A percentile compares a stretch with the other conserved stretches of the same genome.
These are phyloP conservation scores for Armadillidium nasatum DNA, from an alignment of 1,140 invertebrate species.

Conservation along the genomic window DNA sequence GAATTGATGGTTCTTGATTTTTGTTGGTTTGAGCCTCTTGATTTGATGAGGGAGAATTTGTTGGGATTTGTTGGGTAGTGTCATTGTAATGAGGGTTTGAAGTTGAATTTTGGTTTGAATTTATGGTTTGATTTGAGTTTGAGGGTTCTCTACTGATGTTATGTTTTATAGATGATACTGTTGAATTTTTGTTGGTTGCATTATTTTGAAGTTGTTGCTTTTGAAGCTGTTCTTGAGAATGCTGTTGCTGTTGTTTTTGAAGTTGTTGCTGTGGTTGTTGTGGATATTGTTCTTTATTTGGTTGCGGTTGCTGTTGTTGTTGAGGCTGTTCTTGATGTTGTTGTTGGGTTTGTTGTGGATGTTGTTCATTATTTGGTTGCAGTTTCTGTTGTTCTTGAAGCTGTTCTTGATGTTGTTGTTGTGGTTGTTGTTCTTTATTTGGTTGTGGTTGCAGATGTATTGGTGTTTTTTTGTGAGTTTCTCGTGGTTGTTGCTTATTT, in stretches of 20 bases:
- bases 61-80: too few relatives aligned
- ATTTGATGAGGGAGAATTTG: too few relatives aligned
- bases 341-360: background rate
- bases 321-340: background rate
- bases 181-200: too few relatives aligned
- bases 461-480: constrained; percentile 50
- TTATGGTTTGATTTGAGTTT: too few relatives aligned
- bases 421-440: too few relatives aligned
- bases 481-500: background rate
- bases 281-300: background rate
- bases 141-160: constrained; percentile 48
- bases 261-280: background rate
- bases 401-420: background rate
- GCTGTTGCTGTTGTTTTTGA: too few relatives aligned
- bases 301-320: background rate
- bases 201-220: too few relatives aligned
- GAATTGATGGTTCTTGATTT: too few relatives aligned
- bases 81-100: too few relatives aligned
- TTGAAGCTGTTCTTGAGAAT: background rate
- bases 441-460: constrained; percentile 55
- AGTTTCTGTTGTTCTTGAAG: background rate
- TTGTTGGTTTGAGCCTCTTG: too few relatives aligned
- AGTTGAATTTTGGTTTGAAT: too few relatives aligned
- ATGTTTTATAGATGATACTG: constrained; percentile 29
- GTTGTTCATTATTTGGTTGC: background rate